Percentiles rank a stretch among this genome's conserved stretches.
These are phyloP conservation scores for Cyprinodon tularosa DNA, from an alignment of 2,113 vertebrate genomes.

Conservation along the genomic window DNA sequence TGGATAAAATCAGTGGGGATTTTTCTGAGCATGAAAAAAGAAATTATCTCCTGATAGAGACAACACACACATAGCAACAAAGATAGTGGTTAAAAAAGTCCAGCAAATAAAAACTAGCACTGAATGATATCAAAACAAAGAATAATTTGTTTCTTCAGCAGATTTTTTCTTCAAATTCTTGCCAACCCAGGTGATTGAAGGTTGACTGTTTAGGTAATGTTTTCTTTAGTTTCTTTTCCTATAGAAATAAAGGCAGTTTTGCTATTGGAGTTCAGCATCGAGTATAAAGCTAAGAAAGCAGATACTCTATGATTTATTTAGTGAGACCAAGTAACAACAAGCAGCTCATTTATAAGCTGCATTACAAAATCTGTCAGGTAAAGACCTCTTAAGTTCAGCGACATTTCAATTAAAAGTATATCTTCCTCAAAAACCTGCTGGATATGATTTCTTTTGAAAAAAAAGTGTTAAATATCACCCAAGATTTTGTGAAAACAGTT, in stretches of 20 bases:
- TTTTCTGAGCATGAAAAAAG: neutral
- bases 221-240: neutral
- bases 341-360: no score
- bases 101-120: neutral
- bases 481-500: no score
- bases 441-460: no score
- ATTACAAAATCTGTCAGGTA: no score
- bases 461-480: no score
- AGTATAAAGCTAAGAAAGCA: neutral
- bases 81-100: neutral
- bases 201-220: neutral
- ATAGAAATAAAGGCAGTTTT: neutral
- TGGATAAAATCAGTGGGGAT: neutral
- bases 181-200: slow-evolving; percentile 21
- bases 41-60: neutral
- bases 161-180: slow-evolving; percentile 27
- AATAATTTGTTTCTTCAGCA: slow-evolving; percentile 11
- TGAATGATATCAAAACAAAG: slow-evolving; percentile 5
- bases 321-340: no score
- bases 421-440: neutral
- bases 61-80: neutral
- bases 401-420: neutral
- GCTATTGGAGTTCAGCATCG: neutral
- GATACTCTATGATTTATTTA: neutral
- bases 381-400: neutral